These are phyloP conservation scores for Drosophila paramelanica DNA, from an alignment of 2,888 invertebrate genomes.

Conservation along the genomic window DNA sequence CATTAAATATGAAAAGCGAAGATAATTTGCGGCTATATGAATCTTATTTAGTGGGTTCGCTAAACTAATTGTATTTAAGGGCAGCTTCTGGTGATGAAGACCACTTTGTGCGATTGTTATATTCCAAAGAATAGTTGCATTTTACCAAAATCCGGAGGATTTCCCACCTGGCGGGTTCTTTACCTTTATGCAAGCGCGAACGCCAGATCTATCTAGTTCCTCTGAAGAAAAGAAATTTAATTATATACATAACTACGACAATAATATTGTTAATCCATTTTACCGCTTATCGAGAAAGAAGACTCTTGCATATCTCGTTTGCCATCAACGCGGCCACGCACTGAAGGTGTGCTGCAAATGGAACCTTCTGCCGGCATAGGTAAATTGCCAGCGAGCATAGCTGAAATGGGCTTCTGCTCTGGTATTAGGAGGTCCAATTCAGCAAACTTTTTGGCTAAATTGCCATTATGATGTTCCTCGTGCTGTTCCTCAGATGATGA, in stretches of 20 bases:
- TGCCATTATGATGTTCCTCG: slow-evolving; percentile 63
- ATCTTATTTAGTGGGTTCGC: slow-evolving; percentile 20
- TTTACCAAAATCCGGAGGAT: slow-evolving; percentile 94
- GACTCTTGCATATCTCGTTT: slow-evolving; percentile 94
- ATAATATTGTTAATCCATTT: slow-evolving; percentile 76
- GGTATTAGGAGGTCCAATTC: slow-evolving; percentile 83
- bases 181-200: slow-evolving; percentile 93
- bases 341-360: slow-evolving; percentile 86
- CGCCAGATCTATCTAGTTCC: slow-evolving; percentile 90
- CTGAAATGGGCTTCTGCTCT: slow-evolving; percentile 78
- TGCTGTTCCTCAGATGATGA: slow-evolving; percentile 52
- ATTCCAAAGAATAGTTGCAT: not conserved
- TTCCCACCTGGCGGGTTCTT: slow-evolving; percentile 96
- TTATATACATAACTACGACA: not conserved
- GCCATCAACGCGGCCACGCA: slow-evolving; percentile 89
- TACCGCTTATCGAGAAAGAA: slow-evolving; percentile 96
- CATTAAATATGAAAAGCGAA: slow-evolving; percentile 22
- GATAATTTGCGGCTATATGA: slow-evolving; percentile 29
- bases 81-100: slow-evolving; percentile 28
- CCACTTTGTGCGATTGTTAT: slow-evolving; percentile 45
- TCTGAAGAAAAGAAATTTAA: slow-evolving; percentile 86
- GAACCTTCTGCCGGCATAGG: slow-evolving; percentile 84
- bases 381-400: slow-evolving; percentile 64
- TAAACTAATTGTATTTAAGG: slow-evolving; percentile 32
- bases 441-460: slow-evolving; percentile 69